phyloP scores from a whole-genome alignment of 2,888 invertebrate species.

The Mamestra brassicae region DNA sequence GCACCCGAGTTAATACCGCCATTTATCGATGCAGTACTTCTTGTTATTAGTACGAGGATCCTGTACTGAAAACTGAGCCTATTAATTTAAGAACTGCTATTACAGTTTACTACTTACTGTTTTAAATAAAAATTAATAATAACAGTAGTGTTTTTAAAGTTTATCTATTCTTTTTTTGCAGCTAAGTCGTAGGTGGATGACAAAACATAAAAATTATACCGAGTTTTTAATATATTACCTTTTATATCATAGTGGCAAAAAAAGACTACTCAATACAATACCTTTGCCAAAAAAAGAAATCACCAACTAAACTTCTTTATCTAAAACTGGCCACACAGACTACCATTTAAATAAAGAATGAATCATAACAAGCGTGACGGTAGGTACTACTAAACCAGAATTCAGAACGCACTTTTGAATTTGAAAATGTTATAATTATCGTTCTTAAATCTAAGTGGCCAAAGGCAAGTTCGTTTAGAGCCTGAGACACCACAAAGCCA shows the following conservation, averaged over 20 bases:
- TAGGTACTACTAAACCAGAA: slow-evolving; percentile 57
- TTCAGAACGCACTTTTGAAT: slow-evolving; percentile 70
- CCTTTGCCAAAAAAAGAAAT: slow-evolving; percentile 21
- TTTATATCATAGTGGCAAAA: background rate
- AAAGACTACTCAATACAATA: background rate
- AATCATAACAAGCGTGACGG: slow-evolving; percentile 50
- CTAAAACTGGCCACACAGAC: slow-evolving; percentile 49
- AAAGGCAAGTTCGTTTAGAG: slow-evolving; percentile 80
- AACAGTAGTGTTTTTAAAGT: background rate
- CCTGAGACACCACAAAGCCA: slow-evolving; percentile 78
- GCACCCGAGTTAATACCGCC: slow-evolving; percentile 43
- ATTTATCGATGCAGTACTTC: slow-evolving; percentile 40
- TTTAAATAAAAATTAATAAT: slow-evolving; percentile 14
- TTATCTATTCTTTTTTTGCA: background rate
- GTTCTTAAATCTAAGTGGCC: slow-evolving; percentile 80
- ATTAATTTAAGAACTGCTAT: slow-evolving; percentile 19
- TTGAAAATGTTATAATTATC: slow-evolving; percentile 81
- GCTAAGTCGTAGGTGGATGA: background rate
- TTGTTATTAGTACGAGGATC: slow-evolving; percentile 24
- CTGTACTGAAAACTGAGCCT: slow-evolving; percentile 25
- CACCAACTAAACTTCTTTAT: slow-evolving; percentile 37
- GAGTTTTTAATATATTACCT: background rate
- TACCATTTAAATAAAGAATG: slow-evolving; percentile 58
- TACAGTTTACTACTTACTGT: slow-evolving; percentile 5
- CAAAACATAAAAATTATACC: background rate